Evolutionary conservation across 2,888 invertebrate genomes (phyloP), one percentile per base, ranked within the genome.

Genomic region (Gryllus longicercus): DNA sequence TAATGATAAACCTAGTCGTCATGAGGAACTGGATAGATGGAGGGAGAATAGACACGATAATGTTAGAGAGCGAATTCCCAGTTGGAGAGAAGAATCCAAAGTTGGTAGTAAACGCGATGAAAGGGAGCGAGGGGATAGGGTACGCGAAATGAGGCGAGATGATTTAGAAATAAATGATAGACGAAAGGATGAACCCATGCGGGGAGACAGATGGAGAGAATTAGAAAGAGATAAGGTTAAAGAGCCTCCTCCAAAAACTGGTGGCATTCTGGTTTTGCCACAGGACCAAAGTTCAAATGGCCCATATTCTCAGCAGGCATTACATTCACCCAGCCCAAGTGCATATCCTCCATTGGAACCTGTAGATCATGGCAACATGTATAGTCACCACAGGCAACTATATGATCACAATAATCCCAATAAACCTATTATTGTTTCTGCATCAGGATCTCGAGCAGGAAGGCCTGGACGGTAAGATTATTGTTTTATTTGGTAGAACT

Each of bases 341-440:
- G 21, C n/a, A 76, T 23, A 38, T 23, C 49, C 76, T 23, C 11
- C 16, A 18, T 18, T 38, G 16, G 76, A 76, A 18, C n/a, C 76
- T n/a, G 76, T 21, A 11, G 76, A 76, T 38, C 76, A n/a, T 18
- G 49, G 76, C n/a, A 18, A 23, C 76, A 23, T 38, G 25, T 38
- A 76, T 12, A 76, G 76, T 76, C 84, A 80, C 86, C 87, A 79
- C 88, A 89, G 90, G 84, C 90, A 89, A 21, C 86, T 92, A 11
- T 92, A 89, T 83, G 91, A 92, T 86, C 92, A 91, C 2, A 90
- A 90, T 83, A 92, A 92, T 86, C 92, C 92, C 1, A 91, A 90
- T 81, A 93, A 92, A 87, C 94, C 94, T 25, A 94, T 94, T 82
- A 90, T 94, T 83, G 91, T 93, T 25, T 79, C 91, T 84, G 87